These are phyloP conservation scores for Aphrophora alni DNA, from an alignment of 2,888 invertebrate genomes.

Conservation along the genomic window DNA sequence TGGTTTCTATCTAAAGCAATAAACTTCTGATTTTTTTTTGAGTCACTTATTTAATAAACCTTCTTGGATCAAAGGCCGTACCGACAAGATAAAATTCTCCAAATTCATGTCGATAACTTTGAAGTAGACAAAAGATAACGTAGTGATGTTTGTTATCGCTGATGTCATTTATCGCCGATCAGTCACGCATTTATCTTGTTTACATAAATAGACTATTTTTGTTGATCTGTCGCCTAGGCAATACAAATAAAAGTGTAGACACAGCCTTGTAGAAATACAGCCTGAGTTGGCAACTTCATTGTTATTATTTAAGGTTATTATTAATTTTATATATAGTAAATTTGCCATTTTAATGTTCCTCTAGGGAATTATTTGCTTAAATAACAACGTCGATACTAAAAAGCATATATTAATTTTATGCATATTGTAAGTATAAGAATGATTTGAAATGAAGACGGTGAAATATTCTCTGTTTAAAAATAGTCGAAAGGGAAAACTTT, in stretches of 20 bases:
- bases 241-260: background rate
- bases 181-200: background rate
- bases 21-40: background rate
- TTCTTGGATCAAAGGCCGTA: background rate
- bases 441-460: too few species aligned
- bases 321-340: too few species aligned
- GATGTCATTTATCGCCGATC: background rate
- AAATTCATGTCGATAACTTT: background rate
- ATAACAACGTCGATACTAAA: too few species aligned
- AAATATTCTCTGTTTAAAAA: too few species aligned
- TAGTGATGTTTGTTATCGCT: background rate
- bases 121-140: background rate
- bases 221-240: background rate
- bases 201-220: background rate
- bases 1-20: background rate
- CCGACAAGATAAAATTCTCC: background rate
- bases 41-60: background rate
- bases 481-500: too few species aligned
- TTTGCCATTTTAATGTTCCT: too few species aligned
- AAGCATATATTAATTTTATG: too few species aligned
- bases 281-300: too few species aligned
- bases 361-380: too few species aligned
- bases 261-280: too few species aligned
- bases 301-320: too few species aligned
- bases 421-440: too few species aligned